Conservation (phyloP, 2,113 vertebrate genomes). For the Mus spicilegus region DNA sequence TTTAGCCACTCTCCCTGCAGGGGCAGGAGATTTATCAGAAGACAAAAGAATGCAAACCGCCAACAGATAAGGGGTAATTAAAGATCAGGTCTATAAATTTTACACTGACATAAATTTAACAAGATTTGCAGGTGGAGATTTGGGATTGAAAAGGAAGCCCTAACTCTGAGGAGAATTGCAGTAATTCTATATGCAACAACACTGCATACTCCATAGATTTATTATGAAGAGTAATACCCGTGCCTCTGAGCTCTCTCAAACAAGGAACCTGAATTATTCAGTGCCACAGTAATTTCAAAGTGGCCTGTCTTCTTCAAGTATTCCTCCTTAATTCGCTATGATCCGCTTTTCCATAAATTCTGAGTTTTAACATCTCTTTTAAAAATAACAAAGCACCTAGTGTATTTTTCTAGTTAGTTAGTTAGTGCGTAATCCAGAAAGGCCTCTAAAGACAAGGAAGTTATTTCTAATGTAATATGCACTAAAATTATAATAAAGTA, state of each 20-base stretch:
- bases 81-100: constrained; percentile 80
- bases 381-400: constrained; percentile 53
- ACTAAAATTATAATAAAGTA: constrained; percentile 23
- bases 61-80: constrained; percentile 81
- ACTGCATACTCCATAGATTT: constrained; percentile 59
- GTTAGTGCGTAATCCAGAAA: constrained; percentile 43
- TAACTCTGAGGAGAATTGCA: constrained; percentile 77
- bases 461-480: constrained; percentile 41
- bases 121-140: constrained; percentile 71
- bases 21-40: constrained; percentile 83
- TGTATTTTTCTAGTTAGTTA: neutral
- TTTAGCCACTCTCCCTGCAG: constrained; percentile 68
- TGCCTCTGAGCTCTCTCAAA: constrained; percentile 62
- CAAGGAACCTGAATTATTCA: constrained; percentile 71
- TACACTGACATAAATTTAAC: constrained; percentile 80
- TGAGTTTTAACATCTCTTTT: constrained; percentile 52
- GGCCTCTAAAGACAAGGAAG: constrained; percentile 50
- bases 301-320: constrained; percentile 59
- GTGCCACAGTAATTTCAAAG: constrained; percentile 69
- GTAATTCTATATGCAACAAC: constrained; percentile 41
- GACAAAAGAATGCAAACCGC: constrained; percentile 81
- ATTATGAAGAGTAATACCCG: constrained; percentile 62
- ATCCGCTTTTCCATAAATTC: constrained; percentile 70
- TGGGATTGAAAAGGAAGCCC: constrained; percentile 68
- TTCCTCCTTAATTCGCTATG: constrained; percentile 70